Evolutionary conservation across 2,888 invertebrate species (phyloP).

Genomic region (Euproctis similis): DNA sequence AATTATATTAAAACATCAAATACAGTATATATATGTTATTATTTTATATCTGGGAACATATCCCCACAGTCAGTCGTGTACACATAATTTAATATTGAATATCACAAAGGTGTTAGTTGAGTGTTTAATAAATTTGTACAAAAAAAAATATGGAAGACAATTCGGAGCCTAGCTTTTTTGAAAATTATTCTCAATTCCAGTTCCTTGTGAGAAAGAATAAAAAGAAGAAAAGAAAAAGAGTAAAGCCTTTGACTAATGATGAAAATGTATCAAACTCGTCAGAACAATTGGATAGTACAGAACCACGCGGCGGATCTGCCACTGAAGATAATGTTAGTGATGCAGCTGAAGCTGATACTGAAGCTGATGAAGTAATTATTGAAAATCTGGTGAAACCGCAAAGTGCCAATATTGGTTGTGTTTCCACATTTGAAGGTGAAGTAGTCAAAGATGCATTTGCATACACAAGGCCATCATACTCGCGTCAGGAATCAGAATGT

Average conservation of each 20-base stretch:
- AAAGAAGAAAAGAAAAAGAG: conserved; percentile 11
- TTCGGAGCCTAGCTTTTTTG: background rate
- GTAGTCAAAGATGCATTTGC: no score
- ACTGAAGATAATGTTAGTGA: conserved; percentile 14
- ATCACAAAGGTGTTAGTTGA: background rate
- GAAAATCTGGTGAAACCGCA: no score
- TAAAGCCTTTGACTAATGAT: conserved; percentile 1
- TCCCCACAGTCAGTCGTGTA: conserved; percentile 11
- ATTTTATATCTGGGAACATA: conserved; percentile 9
- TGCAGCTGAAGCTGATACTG: conserved; percentile 9
- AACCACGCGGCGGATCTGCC: no score
- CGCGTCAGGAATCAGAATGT: no score
- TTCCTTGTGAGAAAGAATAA: conserved; percentile 15
- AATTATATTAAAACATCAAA: conserved; percentile 12
- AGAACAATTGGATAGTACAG: no score
- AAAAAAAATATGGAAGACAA: background rate
- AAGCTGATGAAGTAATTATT: no score
- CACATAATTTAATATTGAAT: background rate
- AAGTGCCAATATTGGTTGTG: no score
- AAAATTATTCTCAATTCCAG: conserved; percentile 8
- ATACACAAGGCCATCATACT: no score
- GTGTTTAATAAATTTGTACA: background rate
- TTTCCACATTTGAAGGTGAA: no score
- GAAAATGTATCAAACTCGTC: no score
- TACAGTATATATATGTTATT: conserved; percentile 12